Evolutionary conservation across 2,113 vertebrate genomes (phyloP).

Genomic region (Actinemys pallida): DNA sequence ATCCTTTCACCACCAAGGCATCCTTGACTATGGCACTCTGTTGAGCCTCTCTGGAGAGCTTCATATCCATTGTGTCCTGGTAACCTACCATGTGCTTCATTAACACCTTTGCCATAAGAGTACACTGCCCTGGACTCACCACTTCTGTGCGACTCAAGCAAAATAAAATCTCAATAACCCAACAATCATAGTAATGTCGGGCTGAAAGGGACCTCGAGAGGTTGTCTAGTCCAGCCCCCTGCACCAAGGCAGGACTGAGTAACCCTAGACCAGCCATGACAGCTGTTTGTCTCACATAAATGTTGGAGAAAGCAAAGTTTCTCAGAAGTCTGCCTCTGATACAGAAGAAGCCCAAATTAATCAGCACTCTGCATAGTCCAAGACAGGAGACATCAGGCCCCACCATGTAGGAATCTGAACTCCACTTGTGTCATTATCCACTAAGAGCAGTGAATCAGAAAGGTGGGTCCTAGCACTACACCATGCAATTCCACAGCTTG

Average conservation of each 20-base stretch:
- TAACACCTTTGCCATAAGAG: neutral
- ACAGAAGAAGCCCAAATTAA: neutral
- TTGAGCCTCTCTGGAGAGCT: neutral
- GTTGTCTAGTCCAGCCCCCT: no score
- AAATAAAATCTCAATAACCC: constrained; percentile 7
- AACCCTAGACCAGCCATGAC: no score
- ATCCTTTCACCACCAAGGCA: neutral
- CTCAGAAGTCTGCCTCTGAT: constrained; percentile 2
- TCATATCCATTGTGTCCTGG: neutral
- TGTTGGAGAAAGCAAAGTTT: neutral
- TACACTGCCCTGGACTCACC: neutral
- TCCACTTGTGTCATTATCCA: neutral
- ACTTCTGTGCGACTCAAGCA: neutral
- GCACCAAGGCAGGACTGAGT: no score
- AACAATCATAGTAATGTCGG: neutral
- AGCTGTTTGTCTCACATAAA: no score
- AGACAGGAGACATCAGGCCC: neutral
- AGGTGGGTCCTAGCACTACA: neutral
- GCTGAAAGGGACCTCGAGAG: no score
- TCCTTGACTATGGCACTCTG: no score
- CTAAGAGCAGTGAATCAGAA: neutral
- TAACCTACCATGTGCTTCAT: neutral
- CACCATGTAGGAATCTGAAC: neutral
- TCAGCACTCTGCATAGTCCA: neutral
- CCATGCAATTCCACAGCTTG: neutral